Evolutionary conservation across 2,888 invertebrate genomes (phyloP), one percentile per base, ranked within the genome.

Genomic region (Steinernema scapterisci): DNA sequence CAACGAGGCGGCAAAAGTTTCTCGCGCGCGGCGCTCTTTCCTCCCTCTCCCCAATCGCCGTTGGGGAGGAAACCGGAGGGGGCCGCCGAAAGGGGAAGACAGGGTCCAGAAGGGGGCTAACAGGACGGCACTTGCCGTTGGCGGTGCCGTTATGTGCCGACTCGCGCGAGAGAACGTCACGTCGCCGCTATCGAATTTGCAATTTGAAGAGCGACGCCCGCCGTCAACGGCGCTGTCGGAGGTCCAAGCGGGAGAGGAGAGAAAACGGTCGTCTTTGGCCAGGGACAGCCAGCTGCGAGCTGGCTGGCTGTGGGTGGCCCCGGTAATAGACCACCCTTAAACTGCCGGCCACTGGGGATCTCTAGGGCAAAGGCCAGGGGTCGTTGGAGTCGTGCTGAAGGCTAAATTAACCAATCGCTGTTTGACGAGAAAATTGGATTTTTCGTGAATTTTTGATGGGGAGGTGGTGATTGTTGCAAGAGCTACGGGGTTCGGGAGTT

Each of bases 81-180:
- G n/a, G 19, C 51, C 51, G 54, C 54, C 63, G 27, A 19, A 31
- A 19, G 48, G 63, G 63, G 63, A 63, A 63, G 31, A 6, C 16
- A 31, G 21, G 54, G 27, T 9, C 16, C 63, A 25, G 31, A 63
- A 63, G 63, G 63, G 63, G 63, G 63, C 63, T 63, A 63, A 63
- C 63, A 63, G 63, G 63, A 31, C 63, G 63, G 63, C 63, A 63
- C 63, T 63, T 27, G 63, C 63, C 63, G 31, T 31, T 27, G 63
- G 38, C 63, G 63, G 63, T 63, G 63, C 63, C 63, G 63, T 63
- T 63, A 63, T 63, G 63, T 63, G 63, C 63, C 63, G 63, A 63
- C 63, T 63, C 31, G 63, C 63, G 63, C 63, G 63, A 13, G 63
- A 63, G 63, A n/a, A n/a, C 27, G 63, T 31, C 31, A 31, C 63